Conservation (phyloP, 2,888 invertebrate species). For the Thecophora atra region DNA sequence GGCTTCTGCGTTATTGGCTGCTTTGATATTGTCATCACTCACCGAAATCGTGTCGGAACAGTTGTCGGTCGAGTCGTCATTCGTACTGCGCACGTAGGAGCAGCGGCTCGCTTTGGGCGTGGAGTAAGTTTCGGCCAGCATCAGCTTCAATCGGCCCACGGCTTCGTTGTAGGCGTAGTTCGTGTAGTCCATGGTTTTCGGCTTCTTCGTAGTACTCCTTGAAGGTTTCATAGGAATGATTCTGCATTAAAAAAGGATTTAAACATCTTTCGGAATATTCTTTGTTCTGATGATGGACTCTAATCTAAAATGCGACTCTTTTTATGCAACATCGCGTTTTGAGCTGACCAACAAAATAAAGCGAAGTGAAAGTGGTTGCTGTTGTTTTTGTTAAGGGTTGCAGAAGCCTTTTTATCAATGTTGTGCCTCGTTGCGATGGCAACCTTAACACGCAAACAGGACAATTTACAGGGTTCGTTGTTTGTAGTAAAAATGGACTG, state of each 20-base stretch:
- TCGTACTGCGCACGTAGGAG: slow-evolving; percentile 57
- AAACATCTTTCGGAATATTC: background rate
- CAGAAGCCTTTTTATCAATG: background rate
- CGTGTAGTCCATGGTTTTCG: slow-evolving; percentile 77
- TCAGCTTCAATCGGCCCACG: slow-evolving; percentile 79
- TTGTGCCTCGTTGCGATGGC: slow-evolving; percentile 17
- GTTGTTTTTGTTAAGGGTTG: background rate
- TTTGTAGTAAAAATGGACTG: no score
- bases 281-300: background rate
- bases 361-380: background rate
- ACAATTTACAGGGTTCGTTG: no score
- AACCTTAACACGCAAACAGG: slow-evolving; percentile 5
- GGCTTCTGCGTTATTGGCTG: no score
- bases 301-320: background rate
- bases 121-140: slow-evolving; percentile 80
- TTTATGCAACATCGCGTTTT: background rate
- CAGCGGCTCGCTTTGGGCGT: slow-evolving; percentile 62
- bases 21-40: slow-evolving; percentile 40
- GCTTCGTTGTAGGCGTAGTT: slow-evolving; percentile 87
- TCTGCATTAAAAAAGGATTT: slow-evolving; percentile 46
- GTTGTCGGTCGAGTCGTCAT: slow-evolving; percentile 71
- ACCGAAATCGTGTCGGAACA: slow-evolving; percentile 68
- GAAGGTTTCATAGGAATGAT: slow-evolving; percentile 62
- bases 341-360: background rate
- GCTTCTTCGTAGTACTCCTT: slow-evolving; percentile 61